Evolutionary conservation across 2,888 invertebrate species (phyloP), one percentile per base, ranked within the genome.

Genomic region (Troides aeacus): DNA sequence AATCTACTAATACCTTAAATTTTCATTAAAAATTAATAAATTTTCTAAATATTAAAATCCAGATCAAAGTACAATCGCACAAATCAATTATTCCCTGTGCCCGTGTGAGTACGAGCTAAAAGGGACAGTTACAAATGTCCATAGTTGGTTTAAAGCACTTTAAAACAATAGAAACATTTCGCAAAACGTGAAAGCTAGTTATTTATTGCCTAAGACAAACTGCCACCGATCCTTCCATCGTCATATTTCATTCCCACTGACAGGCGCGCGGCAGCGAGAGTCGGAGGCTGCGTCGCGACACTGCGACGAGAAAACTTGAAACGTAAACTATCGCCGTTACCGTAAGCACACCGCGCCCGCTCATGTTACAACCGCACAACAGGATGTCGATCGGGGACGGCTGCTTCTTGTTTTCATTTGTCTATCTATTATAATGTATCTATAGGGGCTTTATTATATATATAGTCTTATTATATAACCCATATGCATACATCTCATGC

Each of bases 341-440:
- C 62, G 62, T 62, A 67, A 59, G 65, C 65, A 62, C 69, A 62
- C 62, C 61, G 69, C 61, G 60, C 57, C 57, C 56, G 65, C 58
- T 62, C 70, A 50, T 12, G 62, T 70, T 70, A 66, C 70, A 62
- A 70, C 70, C 70, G 62, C 70, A 70, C 59, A 70, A 70, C 70
- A 66, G 70, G 70, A 70, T 70, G 70, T 56, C 56, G 62, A 66
- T 62, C 62, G 70, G 39, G 66, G 62, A 57, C 65, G 65, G 58
- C 58, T 17, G 62, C 57, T 58, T 17, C n/a, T 24, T 59, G 66
- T 69, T 69, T 69, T 65, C 62, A 66, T 69, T 36, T 64, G 53
- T 63, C n/a, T 46, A 62, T 62, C 56, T 62, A 61, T 67, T 67
- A 3, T 30, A 30, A 56, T 42, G 15, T 62, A 30, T 62, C 21